Evolutionary conservation across 2,113 vertebrate species (phyloP), one percentile per base, ranked within the genome.

Genomic region (Osmerus mordax): DNA sequence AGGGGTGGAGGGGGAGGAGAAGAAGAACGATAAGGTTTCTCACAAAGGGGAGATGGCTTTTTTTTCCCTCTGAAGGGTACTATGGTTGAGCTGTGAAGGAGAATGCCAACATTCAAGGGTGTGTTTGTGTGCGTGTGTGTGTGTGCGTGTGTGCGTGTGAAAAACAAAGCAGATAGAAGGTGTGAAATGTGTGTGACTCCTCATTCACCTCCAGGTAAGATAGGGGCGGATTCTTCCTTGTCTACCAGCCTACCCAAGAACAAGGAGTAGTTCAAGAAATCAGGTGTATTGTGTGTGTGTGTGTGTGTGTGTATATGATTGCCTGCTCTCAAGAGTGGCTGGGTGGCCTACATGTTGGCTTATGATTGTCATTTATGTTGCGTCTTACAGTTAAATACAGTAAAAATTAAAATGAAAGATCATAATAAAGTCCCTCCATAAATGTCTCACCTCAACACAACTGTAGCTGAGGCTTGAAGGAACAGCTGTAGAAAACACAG

Each of bases 181-280:
- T 89, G 82, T 88, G 89, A 85, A 81, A 74, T 84, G 64, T 51
- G 41, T 65, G 70, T 87, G 90, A 88, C 86, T 88, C 81, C 77
- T 81, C 73, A 78, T 88, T 89, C 88, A 85, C 82, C 89, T 86
- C 69, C 66, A 23, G 66, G 68, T 78, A 69, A 59, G 65, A 89
- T 87, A 52, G 55, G 89, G 86, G 87, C 73, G 77, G 62, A 83
- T 90, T 91, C 85, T 87, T 80, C 80, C 72, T 72, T 58, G 80
- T 80, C 84, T 84, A 89, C 86, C 80, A 76, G 79, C 85, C 83
- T 81, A 76, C 68, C 66, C 54, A 59, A 72, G 63, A 78, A 60
- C 55, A 56, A 56, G 55, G 58, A 19, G 18, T n/a, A 23, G 19
- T 60, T 67, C 74, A 74, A 74, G 79, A 67, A 82, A 65, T 78